Evolutionary conservation across 1,140 invertebrate species (phyloP), one percentile per base, ranked within the genome.

Genomic region (Drosophila nebulosa): DNA sequence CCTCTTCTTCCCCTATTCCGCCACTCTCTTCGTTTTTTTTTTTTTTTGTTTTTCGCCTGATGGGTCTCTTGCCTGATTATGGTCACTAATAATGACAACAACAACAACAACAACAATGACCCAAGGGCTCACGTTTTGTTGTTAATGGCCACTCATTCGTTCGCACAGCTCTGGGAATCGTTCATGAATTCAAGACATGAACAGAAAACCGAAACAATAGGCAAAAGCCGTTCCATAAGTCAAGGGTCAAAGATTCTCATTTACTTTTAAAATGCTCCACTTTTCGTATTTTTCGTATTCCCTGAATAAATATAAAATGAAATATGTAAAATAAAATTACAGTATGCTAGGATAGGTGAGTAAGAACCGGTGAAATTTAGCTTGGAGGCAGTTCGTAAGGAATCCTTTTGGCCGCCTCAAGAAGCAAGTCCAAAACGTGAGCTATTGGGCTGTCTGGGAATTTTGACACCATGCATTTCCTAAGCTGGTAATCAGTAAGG

Each of bases 111-210:
- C 6, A 21, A 21, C 1, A 18, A 46, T 21, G 26, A 30, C 52
- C 52, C 24, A 55, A 16, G 24, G 52, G 14, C 24, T 30, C 52
- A 55, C 26, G 52, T 55, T 55, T 27, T 55, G 52, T 55, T 30
- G 52, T 55, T 55, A 55, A 55, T 55, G 52, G 26, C 14, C 14
- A 26, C 52, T 30, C 52, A 55, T 55, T 55, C 26, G 52, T 55
- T 30, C 24, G 14, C 24, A 55, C n/a, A 16, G 26, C 14, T 46
- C 16, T 46, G 39, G 16, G 39, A 46, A 46, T 46, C 16, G 39
- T 46, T 46, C 39, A 21, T 46, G 39, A 21, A 46, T 21, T 46
- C 39, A 46, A 21, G 39, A 21, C 39, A 46, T 46, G 39, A 46
- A 46, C 39, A 46, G 39, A 46, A 9, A 46, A 10, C 2, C 2